phyloP scores from a whole-genome alignment of 1,140 invertebrate genomes.

The Magallana angulata region DNA sequence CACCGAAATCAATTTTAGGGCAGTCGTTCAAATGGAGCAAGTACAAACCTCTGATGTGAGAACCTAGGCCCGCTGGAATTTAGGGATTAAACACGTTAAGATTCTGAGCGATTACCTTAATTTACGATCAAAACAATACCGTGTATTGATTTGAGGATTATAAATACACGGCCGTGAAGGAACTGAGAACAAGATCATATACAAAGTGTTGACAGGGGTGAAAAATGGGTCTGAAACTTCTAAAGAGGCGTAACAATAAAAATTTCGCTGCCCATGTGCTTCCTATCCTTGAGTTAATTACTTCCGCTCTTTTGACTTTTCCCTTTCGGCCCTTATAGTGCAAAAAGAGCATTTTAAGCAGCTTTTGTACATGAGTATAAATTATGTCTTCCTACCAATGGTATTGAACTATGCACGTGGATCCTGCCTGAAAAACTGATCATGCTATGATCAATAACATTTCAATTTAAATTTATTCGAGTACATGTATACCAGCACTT shows the following conservation, averaged over 20 bases:
- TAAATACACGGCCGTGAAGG: not conserved
- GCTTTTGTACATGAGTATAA: not conserved
- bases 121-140: conserved; percentile 19
- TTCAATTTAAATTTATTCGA: no score
- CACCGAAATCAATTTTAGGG: not conserved
- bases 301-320: not conserved
- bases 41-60: not conserved
- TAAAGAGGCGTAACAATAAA: conserved; percentile 1
- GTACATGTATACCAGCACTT: no score
- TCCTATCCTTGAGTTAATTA: conserved; percentile 1
- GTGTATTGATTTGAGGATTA: not conserved
- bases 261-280: not conserved
- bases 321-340: not conserved
- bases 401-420: no score
- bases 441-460: no score
- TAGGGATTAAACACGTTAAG: conserved; percentile 13
- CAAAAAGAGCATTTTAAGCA: conserved; percentile 8
- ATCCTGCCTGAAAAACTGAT: no score
- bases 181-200: not conserved
- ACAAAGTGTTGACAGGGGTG: not conserved
- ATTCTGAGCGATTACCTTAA: not conserved
- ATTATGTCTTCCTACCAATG: not conserved
- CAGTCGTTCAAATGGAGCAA: not conserved
- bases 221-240: not conserved
- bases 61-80: not conserved